A percentile compares a stretch with the other conserved stretches of the same genome.
phyloP scores from a whole-genome alignment of 2,888 invertebrate genomes.

The Tortrix viridana region DNA sequence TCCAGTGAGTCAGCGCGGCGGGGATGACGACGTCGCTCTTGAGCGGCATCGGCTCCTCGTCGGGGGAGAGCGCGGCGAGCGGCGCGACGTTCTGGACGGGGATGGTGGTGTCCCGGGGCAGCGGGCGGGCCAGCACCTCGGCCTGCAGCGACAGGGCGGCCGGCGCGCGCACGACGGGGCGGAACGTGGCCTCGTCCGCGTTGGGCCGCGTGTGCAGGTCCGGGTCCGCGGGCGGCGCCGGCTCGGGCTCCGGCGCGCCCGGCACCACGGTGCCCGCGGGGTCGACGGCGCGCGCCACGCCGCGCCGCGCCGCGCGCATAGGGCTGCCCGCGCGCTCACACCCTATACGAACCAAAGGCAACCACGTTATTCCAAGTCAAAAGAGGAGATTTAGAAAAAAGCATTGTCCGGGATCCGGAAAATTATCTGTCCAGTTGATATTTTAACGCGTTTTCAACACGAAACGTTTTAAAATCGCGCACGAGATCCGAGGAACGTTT shows the following conservation, averaged over 20 bases:
- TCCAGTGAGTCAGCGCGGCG: conserved; percentile 45
- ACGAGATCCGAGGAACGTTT: too few species aligned
- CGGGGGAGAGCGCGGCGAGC: conserved; percentile 38
- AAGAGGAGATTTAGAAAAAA: conserved; percentile 56
- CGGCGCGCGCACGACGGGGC: conserved; percentile 85
- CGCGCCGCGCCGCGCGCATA: conserved; percentile 57
- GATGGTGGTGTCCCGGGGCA: conserved; percentile 63
- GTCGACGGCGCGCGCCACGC: conserved; percentile 89
- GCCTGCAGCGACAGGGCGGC: conserved; percentile 63
- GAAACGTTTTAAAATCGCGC: background rate
- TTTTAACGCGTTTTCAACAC: background rate
- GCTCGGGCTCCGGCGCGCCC: conserved; percentile 14
- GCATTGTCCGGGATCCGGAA: conserved; percentile 45
- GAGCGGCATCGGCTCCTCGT: conserved; percentile 48
- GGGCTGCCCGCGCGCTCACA: conserved; percentile 56
- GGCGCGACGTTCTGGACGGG: conserved; percentile 58
- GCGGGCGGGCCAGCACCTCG: conserved; percentile 41
- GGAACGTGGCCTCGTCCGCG: conserved; percentile 88
- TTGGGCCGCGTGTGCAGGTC: conserved; percentile 75
- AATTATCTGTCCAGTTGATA: conserved; percentile 16
- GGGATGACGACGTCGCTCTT: conserved; percentile 53
- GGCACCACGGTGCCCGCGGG: conserved; percentile 89
- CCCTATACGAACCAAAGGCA: conserved; percentile 95
- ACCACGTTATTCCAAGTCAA: conserved; percentile 67
- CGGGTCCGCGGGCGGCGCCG: conserved; percentile 60